Conservation (phyloP, 2,797 vertebrate species). For the Sardinella longiceps region DNA sequence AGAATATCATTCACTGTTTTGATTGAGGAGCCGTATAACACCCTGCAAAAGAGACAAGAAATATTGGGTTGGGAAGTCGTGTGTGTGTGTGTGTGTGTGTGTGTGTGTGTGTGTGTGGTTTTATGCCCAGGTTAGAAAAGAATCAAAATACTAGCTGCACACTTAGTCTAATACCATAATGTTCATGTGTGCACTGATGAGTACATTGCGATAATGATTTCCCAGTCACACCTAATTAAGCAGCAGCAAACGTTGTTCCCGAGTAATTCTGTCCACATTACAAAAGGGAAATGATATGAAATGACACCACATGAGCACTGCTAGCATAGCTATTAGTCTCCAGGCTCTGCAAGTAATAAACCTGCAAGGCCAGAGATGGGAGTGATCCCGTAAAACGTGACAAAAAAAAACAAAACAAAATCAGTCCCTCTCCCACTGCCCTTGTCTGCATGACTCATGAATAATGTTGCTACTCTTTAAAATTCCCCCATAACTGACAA, state of each 20-base stretch:
- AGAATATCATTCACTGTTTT: constrained; percentile 82
- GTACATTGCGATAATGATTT: not conserved
- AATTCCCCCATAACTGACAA: too few relatives aligned
- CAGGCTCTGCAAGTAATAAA: not conserved
- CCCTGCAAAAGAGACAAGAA: constrained; percentile 70
- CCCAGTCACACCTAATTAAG: not conserved
- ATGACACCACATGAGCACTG: not conserved
- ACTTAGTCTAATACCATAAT: not conserved
- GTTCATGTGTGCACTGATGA: not conserved
- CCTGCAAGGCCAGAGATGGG: not conserved
- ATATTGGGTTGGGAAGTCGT: not conserved
- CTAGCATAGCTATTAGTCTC: not conserved
- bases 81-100: not conserved
- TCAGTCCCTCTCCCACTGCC: not conserved
- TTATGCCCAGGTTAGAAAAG: not conserved
- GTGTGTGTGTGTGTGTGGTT: not conserved
- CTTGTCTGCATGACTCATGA: not conserved
- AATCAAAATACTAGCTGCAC: not conserved
- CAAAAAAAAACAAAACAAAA: too few relatives aligned
- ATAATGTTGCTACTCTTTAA: too few relatives aligned
- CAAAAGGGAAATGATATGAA: not conserved
- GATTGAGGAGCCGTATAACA: constrained; percentile 82
- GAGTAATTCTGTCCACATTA: not conserved
- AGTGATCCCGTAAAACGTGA: not conserved
- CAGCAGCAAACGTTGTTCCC: not conserved